Evolutionary conservation across 2,888 invertebrate genomes (phyloP), one percentile per base, ranked within the genome.

Genomic region (Drosophila limbata): DNA sequence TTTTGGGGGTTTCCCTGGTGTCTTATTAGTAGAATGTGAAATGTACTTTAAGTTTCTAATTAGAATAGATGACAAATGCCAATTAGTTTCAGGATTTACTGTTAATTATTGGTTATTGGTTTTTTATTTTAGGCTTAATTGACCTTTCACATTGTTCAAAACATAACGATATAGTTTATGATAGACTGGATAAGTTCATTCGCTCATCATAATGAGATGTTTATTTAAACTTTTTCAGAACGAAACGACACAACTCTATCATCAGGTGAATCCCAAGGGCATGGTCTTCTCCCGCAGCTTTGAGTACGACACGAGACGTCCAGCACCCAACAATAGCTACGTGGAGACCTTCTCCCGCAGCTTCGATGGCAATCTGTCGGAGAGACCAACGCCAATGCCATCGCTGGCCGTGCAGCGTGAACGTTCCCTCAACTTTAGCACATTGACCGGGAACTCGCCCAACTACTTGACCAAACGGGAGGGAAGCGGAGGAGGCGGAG

Each of bases 231-330:
- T 5, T 25, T 25, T 25, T 25, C 25, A 25, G 25, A 25, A 25
- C 25, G 25, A 25, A 25, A 5, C 25, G 5, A 25, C 25, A 5
- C 25, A 25, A 25, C 5, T 25, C 25, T 25, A 52, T 65, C 69
- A 81, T 37, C 86, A 47, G 13, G 17, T 25, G 19, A 63, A 61
- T 25, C 65, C 57, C 42, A 92, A 92, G 62, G 92, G 93, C 4
- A 93, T 93, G 92, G 93, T 93, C 3, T 93, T 93, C 64, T 93
- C 93, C 17, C 87, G 92, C 62, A 93, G 93, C 69, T 93, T 93
- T 50, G 93, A 93, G 69, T 93, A 92, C 53, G 93, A 93, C 17
- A 91, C 90, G 3, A 89, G 92, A 4, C 91, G 92, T 9, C 81
- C 90, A 1, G 78, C 83, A 15, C 90, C 92, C 13, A 84, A 84